Evolutionary conservation across 2,797 vertebrate genomes (phyloP).

Genomic region (Pelobates cultripes): DNA sequence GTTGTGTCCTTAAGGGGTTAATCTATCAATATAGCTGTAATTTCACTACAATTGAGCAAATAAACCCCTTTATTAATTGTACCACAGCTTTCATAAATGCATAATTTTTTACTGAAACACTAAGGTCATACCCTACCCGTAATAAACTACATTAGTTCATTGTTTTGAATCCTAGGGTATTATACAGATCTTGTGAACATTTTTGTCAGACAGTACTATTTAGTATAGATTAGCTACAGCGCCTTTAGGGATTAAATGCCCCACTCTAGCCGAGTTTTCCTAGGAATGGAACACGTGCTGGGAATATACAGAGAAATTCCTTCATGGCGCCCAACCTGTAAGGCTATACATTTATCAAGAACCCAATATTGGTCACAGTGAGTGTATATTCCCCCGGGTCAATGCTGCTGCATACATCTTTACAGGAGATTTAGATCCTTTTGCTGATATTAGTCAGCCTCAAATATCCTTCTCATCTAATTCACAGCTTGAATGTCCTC

Average conservation of each 20-base stretch:
- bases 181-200: slow-evolving; percentile 16
- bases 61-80: background rate
- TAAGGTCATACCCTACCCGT: slow-evolving; percentile 1
- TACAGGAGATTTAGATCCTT: slow-evolving; percentile 50
- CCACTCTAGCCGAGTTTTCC: slow-evolving; percentile 11
- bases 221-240: slow-evolving; percentile 12
- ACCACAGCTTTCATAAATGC: background rate
- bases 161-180: slow-evolving; percentile 32
- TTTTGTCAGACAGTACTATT: slow-evolving; percentile 42
- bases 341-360: slow-evolving; percentile 48
- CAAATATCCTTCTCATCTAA: slow-evolving; percentile 30
- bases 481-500: slow-evolving; percentile 58
- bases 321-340: background rate
- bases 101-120: background rate
- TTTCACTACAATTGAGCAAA: background rate
- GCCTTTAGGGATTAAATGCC: slow-evolving; percentile 22
- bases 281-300: background rate
- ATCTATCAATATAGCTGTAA: no score
- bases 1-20: no score
- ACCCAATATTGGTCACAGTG: background rate
- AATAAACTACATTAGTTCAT: slow-evolving; percentile 6
- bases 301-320: slow-evolving; percentile 37
- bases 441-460: slow-evolving; percentile 45
- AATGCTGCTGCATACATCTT: slow-evolving; percentile 37
- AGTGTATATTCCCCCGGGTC: slow-evolving; percentile 36